phyloP scores from a whole-genome alignment of 2,888 invertebrate genomes.

The Drosophila rubida region DNA sequence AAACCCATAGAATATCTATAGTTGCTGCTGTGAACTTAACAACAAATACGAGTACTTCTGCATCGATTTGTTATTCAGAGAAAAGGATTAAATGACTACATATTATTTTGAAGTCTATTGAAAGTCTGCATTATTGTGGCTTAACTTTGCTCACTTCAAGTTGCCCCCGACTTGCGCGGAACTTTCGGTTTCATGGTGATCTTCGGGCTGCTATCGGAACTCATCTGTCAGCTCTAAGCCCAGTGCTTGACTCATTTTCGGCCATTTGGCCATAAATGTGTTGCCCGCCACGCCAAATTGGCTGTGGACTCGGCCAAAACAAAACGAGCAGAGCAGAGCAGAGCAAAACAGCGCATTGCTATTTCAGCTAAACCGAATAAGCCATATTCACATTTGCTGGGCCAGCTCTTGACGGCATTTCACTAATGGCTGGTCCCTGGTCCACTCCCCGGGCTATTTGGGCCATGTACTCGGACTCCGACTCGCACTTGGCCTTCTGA shows the following conservation, averaged over 20 bases:
- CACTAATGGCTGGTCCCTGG: conserved; percentile 57
- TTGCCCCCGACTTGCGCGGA: neutral
- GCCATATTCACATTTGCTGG: conserved; percentile 39
- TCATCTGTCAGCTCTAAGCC: conserved; percentile 9
- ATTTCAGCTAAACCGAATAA: conserved; percentile 40
- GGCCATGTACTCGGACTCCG: conserved; percentile 1
- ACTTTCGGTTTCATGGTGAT: conserved; percentile 5
- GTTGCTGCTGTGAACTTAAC: too few relatives aligned
- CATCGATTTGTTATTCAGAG: too few relatives aligned
- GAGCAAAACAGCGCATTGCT: conserved; percentile 14
- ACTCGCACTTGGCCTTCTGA: conserved; percentile 7
- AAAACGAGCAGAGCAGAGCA: conserved; percentile 3
- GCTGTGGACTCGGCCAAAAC: conserved; percentile 12
- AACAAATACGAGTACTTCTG: too few relatives aligned
- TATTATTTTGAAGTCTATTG: too few relatives aligned
- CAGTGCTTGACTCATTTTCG: conserved; percentile 18
- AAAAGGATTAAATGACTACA: too few relatives aligned
- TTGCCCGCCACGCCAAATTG: conserved; percentile 17
- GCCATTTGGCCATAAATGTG: conserved; percentile 19
- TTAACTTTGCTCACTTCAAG: neutral
- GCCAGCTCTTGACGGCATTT: conserved; percentile 61
- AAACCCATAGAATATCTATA: too few relatives aligned
- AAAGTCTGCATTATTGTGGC: neutral
- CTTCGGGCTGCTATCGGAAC: neutral
- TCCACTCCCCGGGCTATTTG: conserved; percentile 24